Evolutionary conservation across 2,113 vertebrate genomes (phyloP).

Genomic region (Spheniscus mendiculus): DNA sequence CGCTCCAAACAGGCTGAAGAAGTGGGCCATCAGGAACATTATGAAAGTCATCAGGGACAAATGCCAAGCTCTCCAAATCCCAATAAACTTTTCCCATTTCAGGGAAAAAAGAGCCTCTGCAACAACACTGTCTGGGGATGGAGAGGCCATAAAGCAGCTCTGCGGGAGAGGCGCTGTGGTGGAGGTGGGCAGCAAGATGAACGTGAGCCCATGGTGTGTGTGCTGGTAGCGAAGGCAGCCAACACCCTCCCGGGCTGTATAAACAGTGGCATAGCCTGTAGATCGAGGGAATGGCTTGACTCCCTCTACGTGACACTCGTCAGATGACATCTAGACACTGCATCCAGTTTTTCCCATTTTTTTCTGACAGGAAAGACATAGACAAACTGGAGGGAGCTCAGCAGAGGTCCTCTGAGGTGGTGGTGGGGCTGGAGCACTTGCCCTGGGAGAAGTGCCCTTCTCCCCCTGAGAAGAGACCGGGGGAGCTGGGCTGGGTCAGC

Average conservation of each 20-base stretch:
- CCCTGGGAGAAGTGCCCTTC: too few species aligned
- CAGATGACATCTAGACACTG: neutral
- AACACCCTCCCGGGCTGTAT: neutral
- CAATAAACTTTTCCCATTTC: neutral
- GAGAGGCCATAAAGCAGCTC: neutral
- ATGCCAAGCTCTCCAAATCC: neutral
- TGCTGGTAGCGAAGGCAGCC: neutral
- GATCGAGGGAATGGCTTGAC: accelerated
- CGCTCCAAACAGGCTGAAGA: neutral
- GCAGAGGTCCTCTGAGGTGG: accelerated
- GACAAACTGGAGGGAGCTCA: neutral
- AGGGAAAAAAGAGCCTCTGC: accelerated
- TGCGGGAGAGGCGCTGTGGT: neutral
- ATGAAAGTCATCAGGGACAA: neutral
- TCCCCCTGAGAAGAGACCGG: neutral
- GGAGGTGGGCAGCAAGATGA: neutral
- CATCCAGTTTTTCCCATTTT: neutral
- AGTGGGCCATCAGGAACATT: neutral
- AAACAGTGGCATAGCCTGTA: neutral
- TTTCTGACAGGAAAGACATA: neutral
- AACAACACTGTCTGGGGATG: neutral
- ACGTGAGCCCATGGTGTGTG: neutral
- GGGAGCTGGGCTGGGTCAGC: neutral
- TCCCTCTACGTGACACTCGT: accelerated
- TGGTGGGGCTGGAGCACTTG: neutral